These are phyloP conservation scores for Petrophora chlorosata DNA, from an alignment of 2,888 invertebrate genomes.

Conservation along the genomic window DNA sequence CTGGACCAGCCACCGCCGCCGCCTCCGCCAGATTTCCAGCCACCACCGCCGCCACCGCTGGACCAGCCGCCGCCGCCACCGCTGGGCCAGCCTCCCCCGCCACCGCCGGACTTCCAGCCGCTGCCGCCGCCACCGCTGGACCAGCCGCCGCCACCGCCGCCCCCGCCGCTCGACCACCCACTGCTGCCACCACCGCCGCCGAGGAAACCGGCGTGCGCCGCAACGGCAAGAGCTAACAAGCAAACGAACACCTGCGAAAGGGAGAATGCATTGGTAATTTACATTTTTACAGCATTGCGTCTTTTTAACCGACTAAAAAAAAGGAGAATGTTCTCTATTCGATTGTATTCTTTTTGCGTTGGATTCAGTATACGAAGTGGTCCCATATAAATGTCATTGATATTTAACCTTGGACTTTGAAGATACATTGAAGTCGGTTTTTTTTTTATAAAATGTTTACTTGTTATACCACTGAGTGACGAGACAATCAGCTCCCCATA, in stretches of 20 bases:
- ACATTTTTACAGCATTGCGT: too few relatives aligned
- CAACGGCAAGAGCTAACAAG: slow-evolving; percentile 68
- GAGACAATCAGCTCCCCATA: too few relatives aligned
- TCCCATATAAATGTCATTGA: too few relatives aligned
- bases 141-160: slow-evolving; percentile 36
- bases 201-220: slow-evolving; percentile 65
- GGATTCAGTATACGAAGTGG: too few relatives aligned
- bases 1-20: slow-evolving; percentile 49
- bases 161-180: slow-evolving; percentile 42
- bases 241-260: slow-evolving; percentile 72
- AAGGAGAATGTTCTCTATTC: too few relatives aligned
- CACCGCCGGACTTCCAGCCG: slow-evolving; percentile 41
- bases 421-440: too few relatives aligned
- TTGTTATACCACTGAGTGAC: too few relatives aligned
- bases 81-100: slow-evolving; percentile 40
- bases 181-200: slow-evolving; percentile 52
- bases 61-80: slow-evolving; percentile 49
- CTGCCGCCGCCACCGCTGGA: slow-evolving; percentile 40
- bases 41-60: slow-evolving; percentile 50
- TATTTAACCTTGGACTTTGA: too few relatives aligned
- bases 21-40: slow-evolving; percentile 40
- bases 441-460: too few relatives aligned
- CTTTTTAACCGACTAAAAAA: too few relatives aligned
- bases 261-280: background rate
- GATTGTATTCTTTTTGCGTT: too few relatives aligned